Percentiles rank a stretch among this genome's conserved stretches.
phyloP scores from a whole-genome alignment of 2,113 vertebrate genomes.

The Zosterops hypoxanthus region DNA sequence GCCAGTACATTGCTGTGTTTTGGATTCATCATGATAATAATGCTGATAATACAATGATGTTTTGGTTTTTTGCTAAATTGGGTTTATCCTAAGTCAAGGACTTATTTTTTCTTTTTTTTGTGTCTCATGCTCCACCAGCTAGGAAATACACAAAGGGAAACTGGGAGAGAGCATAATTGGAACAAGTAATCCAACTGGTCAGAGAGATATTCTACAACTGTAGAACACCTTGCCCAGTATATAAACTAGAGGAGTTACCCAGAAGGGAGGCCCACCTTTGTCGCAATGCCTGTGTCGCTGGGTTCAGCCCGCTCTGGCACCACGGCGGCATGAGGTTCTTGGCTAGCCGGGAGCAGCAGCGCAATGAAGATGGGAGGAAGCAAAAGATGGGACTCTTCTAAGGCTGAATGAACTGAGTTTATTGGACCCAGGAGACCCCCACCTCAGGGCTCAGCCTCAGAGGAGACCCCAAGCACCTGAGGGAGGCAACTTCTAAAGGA shows the following conservation, averaged over 20 bases:
- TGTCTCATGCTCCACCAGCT: background rate
- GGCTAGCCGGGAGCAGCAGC: too few species aligned
- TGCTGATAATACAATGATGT: too few species aligned
- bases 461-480: too few species aligned
- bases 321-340: too few species aligned
- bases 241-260: background rate
- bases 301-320: too few species aligned
- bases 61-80: fast-evolving
- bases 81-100: background rate
- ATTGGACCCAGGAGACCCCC: too few species aligned
- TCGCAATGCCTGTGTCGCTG: too few species aligned
- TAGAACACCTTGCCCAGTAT: background rate
- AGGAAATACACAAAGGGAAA: background rate
- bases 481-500: too few species aligned
- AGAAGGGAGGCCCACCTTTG: background rate
- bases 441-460: too few species aligned
- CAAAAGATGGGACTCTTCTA: too few species aligned
- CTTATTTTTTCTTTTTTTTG: background rate
- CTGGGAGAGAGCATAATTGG: background rate
- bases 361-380: too few species aligned
- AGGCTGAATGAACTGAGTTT: too few species aligned
- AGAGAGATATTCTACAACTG: fast-evolving
- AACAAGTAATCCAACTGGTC: background rate
- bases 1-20: background rate
- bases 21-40: background rate